These are phyloP conservation scores for Vandiemenella viatica DNA, from an alignment of 2,888 invertebrate genomes.

Conservation along the genomic window DNA sequence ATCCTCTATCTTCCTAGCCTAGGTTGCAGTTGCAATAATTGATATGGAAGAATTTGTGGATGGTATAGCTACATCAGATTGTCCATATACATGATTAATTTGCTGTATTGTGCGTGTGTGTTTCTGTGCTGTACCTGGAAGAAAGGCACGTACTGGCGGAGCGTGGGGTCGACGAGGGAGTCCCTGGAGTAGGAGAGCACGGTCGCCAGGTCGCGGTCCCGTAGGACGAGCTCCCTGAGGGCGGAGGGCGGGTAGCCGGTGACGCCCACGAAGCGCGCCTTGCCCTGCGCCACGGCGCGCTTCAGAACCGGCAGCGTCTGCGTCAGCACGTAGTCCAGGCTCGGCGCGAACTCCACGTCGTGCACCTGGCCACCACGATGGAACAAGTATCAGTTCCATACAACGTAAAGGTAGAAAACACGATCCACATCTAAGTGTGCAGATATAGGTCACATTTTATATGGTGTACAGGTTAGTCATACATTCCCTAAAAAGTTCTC, in stretches of 20 bases:
- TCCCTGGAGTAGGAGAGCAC: constrained; percentile 66
- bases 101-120: too few species aligned
- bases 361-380: too few species aligned
- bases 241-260: constrained; percentile 71
- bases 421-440: neutral
- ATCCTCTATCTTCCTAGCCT: too few species aligned
- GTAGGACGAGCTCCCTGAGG: constrained; percentile 52
- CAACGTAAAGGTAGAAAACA: too few species aligned
- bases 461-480: too few species aligned
- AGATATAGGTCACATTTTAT: constrained; percentile 1
- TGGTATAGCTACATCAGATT: too few species aligned
- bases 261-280: constrained; percentile 65
- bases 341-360: constrained; percentile 76
- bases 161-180: constrained; percentile 62
- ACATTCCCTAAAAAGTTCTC: too few species aligned
- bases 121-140: constrained; percentile 44
- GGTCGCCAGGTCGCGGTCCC: constrained; percentile 43
- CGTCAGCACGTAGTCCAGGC: constrained; percentile 54
- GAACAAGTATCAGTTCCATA: too few species aligned
- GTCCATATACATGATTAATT: too few species aligned
- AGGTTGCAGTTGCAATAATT: too few species aligned
- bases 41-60: too few species aligned
- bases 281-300: constrained; percentile 48
- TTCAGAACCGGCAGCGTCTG: constrained; percentile 77
- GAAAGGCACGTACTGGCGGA: constrained; percentile 54